Conservation (phyloP, 2,797 vertebrate species). For the Balearica regulorum region DNA sequence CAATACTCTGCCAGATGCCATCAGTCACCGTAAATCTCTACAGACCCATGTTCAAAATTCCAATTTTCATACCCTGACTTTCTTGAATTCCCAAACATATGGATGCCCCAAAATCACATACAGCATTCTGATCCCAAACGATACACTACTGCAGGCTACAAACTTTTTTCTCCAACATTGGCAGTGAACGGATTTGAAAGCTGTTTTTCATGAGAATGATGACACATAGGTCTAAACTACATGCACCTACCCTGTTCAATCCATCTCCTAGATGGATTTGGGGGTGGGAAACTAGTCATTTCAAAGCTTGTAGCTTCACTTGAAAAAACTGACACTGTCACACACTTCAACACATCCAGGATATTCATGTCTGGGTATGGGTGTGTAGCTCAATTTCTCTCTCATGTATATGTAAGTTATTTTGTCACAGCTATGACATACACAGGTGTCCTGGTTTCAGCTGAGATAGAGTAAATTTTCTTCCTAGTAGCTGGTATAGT, state of each 20-base stretch:
- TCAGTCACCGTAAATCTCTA: not conserved
- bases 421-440: not conserved
- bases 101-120: not conserved
- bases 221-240: not conserved
- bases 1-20: not conserved
- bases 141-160: not conserved
- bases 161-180: not conserved
- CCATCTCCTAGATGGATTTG: not conserved
- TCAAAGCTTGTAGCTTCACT: not conserved
- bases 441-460: too few species aligned
- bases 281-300: not conserved
- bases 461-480: too few species aligned
- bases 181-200: not conserved
- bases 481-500: too few species aligned
- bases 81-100: not conserved
- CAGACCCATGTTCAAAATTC: not conserved
- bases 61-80: not conserved
- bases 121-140: not conserved
- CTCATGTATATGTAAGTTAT: not conserved
- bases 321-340: not conserved
- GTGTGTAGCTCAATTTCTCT: not conserved
- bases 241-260: fast-evolving
- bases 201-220: not conserved
- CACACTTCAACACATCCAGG: not conserved
- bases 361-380: not conserved